These are phyloP conservation scores for Idaea straminata DNA, from an alignment of 2,888 invertebrate species.

Conservation along the genomic window DNA sequence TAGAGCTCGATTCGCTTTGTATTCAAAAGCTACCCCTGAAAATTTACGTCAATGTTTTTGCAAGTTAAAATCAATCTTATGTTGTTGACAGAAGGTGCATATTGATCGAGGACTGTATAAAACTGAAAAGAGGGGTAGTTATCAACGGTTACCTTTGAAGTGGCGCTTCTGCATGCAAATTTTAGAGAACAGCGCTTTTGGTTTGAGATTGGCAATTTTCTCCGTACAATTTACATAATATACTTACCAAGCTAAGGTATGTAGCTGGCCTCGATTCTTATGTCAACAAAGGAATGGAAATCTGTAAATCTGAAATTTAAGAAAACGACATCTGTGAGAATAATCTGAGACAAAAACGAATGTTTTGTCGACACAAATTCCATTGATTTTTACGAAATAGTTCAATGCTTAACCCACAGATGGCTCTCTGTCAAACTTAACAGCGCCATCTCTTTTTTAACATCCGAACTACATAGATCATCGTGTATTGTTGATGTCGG, in stretches of 20 bases:
- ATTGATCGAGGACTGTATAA: constrained; percentile 17
- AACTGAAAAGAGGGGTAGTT: constrained; percentile 53
- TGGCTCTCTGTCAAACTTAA: not conserved
- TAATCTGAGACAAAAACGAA: not conserved
- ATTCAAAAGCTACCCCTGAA: constrained; percentile 11
- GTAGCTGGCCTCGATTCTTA: constrained; percentile 18
- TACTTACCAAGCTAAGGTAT: constrained; percentile 26
- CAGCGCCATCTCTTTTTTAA: constrained; percentile 3
- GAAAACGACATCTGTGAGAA: constrained; percentile 12
- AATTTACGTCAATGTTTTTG: constrained; percentile 8
- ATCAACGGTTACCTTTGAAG: constrained; percentile 74
- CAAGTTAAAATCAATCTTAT: constrained; percentile 26
- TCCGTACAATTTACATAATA: not conserved
- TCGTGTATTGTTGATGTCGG: not conserved
- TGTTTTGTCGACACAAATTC: no score
- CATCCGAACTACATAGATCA: not conserved
- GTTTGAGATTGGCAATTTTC: constrained; percentile 58
- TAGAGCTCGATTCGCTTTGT: constrained; percentile 13
- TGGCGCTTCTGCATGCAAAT: constrained; percentile 80
- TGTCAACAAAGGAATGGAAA: no score
- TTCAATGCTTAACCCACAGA: not conserved
- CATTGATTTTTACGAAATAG: not conserved
- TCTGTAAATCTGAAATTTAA: not conserved
- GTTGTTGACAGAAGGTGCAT: not conserved
- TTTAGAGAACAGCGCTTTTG: constrained; percentile 42